Conservation (phyloP, 2,888 invertebrate genomes). For the Melinaea menophilus region DNA sequence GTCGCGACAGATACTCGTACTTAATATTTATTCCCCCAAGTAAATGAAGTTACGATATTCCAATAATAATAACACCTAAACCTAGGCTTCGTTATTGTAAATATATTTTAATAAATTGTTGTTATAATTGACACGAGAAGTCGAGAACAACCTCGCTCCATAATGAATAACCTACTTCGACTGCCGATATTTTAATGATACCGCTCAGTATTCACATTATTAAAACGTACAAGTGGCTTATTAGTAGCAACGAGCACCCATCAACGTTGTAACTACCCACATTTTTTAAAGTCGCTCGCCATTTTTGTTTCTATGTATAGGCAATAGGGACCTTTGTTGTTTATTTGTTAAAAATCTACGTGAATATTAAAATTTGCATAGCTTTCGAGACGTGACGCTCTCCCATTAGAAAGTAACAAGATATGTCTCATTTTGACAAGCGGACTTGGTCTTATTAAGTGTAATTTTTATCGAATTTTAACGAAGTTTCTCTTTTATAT, state of each 20-base stretch:
- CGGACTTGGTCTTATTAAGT: constrained; percentile 40
- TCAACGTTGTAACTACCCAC: constrained; percentile 25
- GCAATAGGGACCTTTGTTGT: constrained; percentile 23
- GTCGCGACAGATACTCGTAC: constrained; percentile 49
- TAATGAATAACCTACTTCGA: constrained; percentile 27
- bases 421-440: constrained; percentile 54
- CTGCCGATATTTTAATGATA: constrained; percentile 40
- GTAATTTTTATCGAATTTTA: constrained; percentile 22
- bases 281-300: constrained; percentile 33
- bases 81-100: too few relatives aligned
- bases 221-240: constrained; percentile 66
- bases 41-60: neutral
- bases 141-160: constrained; percentile 18
- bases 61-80: neutral
- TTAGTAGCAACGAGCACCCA: constrained; percentile 52
- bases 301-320: constrained; percentile 22
- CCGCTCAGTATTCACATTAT: constrained; percentile 43
- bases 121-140: neutral
- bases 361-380: constrained; percentile 54
- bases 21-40: constrained; percentile 5
- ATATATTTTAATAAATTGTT: too few relatives aligned
- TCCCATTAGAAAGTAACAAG: constrained; percentile 60
- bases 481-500: constrained; percentile 11
- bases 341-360: constrained; percentile 45
- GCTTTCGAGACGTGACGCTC: constrained; percentile 47